A percentile compares a stretch with the other conserved stretches of the same genome.
Conservation (phyloP, 2,888 invertebrate genomes). For the Yponomeuta malinellus region DNA sequence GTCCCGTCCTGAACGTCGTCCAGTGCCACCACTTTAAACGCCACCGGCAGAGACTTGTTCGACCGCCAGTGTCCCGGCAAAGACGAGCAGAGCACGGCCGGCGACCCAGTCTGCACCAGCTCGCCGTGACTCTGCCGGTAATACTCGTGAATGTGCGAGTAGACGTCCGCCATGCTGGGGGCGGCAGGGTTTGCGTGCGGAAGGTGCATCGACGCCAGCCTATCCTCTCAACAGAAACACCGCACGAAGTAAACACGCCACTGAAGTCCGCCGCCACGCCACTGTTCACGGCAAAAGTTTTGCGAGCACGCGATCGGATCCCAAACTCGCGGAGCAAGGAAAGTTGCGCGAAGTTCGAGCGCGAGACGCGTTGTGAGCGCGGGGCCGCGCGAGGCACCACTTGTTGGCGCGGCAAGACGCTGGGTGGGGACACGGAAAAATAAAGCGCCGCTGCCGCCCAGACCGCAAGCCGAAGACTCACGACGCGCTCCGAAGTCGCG, state of each 20-base stretch:
- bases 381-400: constrained; percentile 54
- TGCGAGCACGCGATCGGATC: constrained; percentile 43
- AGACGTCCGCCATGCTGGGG: constrained; percentile 83
- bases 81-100: constrained; percentile 94
- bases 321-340: constrained; percentile 33
- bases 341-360: constrained; percentile 67
- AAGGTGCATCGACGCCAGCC: constrained; percentile 79
- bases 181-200: constrained; percentile 76
- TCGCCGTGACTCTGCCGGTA: constrained; percentile 94
- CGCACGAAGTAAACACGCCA: constrained; percentile 55
- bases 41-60: constrained; percentile 96
- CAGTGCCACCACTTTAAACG: constrained; percentile 96
- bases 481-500: constrained; percentile 66
- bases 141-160: constrained; percentile 84
- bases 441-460: constrained; percentile 49
- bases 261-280: constrained; percentile 57
- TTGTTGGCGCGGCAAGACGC: constrained; percentile 69
- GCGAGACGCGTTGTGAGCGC: constrained; percentile 59
- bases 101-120: constrained; percentile 95
- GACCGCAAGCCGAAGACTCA: constrained; percentile 72
- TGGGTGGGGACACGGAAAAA: constrained; percentile 67
- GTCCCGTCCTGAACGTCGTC: constrained; percentile 97
- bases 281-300: constrained; percentile 48
- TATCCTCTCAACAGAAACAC: constrained; percentile 45
- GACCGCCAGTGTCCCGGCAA: constrained; percentile 97